Percentiles rank a stretch among this genome's conserved stretches.
phyloP scores from a whole-genome alignment of 2,113 vertebrate genomes.

The Hemiprocne comata region DNA sequence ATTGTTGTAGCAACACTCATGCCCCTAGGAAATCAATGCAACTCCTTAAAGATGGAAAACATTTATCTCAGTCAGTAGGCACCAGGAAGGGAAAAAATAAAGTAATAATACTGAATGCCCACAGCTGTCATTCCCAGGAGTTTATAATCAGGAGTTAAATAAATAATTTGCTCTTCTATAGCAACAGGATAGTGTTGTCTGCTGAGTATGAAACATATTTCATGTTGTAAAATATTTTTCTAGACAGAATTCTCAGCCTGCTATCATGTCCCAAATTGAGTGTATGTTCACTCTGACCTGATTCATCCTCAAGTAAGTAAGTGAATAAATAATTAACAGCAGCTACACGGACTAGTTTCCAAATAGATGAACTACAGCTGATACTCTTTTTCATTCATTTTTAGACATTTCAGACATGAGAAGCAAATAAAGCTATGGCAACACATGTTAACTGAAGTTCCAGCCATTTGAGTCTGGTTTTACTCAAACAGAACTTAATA shows the following conservation, averaged over 20 bases:
- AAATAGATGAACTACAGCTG: background rate
- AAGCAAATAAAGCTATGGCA: background rate
- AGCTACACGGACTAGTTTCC: background rate
- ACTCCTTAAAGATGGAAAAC: background rate
- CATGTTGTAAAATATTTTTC: background rate
- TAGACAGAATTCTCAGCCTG: background rate
- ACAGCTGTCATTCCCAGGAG: background rate
- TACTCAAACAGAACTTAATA: background rate
- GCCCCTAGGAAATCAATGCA: background rate
- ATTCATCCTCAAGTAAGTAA: background rate
- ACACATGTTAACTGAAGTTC: background rate
- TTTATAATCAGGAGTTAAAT: background rate
- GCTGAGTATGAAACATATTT: background rate
- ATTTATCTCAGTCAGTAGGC: background rate
- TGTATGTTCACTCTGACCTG: background rate
- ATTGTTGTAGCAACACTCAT: background rate
- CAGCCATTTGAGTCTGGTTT: background rate
- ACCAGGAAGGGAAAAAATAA: background rate
- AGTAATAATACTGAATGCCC: background rate
- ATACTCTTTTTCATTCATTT: background rate
- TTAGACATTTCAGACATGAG: rapidly evolving
- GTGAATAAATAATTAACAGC: background rate
- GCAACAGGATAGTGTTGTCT: background rate
- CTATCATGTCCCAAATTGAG: background rate
- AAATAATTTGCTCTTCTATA: background rate